Evolutionary conservation across 2,797 vertebrate species (phyloP).

Genomic region (Urophycis tenuis): DNA sequence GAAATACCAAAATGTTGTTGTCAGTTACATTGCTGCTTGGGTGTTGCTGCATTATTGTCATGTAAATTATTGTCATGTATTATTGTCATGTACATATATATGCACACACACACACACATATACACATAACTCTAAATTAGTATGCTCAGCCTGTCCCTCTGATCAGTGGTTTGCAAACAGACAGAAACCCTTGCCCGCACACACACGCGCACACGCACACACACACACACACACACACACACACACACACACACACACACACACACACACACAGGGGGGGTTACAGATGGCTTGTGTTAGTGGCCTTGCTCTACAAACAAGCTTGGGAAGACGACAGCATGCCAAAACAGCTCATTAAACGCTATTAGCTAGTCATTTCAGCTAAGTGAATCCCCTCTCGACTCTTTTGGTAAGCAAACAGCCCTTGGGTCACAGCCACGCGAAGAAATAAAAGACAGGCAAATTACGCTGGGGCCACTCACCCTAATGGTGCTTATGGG

Average conservation of each 20-base stretch:
- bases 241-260: conserved; percentile 32
- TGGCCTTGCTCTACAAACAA: conserved; percentile 60
- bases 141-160: conserved; percentile 49
- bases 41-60: neutral
- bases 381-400: conserved; percentile 67
- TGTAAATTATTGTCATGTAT: too few species aligned
- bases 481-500: conserved; percentile 60
- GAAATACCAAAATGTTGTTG: neutral
- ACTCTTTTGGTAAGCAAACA: conserved; percentile 66
- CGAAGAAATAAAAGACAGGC: conserved; percentile 42
- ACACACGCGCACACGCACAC: conserved; percentile 23
- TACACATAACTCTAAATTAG: conserved; percentile 55
- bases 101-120: too few species aligned
- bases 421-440: conserved; percentile 58
- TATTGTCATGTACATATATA: too few species aligned
- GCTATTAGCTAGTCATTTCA: conserved; percentile 74
- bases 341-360: conserved; percentile 75
- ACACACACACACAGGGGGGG: conserved; percentile 29
- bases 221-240: conserved; percentile 28
- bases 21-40: neutral
- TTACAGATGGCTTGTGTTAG: conserved; percentile 60
- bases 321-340: conserved; percentile 59
- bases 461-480: conserved; percentile 55
- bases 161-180: conserved; percentile 44
- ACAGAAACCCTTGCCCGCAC: conserved; percentile 28